Percentiles rank a stretch among this genome's conserved stretches.
phyloP scores from a whole-genome alignment of 1,140 invertebrate species.

The Plectrocnemia conspersa region DNA sequence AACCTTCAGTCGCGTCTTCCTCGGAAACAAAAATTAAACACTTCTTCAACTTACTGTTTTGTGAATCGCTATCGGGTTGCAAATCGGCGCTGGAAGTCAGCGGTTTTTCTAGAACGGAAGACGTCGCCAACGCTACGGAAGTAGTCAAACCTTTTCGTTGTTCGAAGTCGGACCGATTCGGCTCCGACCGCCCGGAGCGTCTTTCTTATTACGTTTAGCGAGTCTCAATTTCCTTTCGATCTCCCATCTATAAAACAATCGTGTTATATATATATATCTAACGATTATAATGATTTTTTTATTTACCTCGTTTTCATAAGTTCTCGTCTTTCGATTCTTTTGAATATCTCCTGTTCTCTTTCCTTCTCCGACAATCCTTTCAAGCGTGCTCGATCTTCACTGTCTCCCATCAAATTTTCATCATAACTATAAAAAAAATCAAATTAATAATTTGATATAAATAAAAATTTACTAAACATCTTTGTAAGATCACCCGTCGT shows the following conservation, averaged over 20 bases:
- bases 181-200: slow-evolving; percentile 37
- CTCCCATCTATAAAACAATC: slow-evolving; percentile 70
- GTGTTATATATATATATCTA: neutral
- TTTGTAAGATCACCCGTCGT: slow-evolving; percentile 51
- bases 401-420: slow-evolving; percentile 96
- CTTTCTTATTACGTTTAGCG: slow-evolving; percentile 69
- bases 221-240: slow-evolving; percentile 91
- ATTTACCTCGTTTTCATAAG: slow-evolving; percentile 80
- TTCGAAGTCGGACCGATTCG: neutral
- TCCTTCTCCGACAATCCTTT: slow-evolving; percentile 95
- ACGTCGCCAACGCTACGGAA: slow-evolving; percentile 17
- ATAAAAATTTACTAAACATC: neutral
- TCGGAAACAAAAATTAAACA: neutral
- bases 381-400: slow-evolving; percentile 83
- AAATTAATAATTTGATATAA: slow-evolving; percentile 5
- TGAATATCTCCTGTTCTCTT: slow-evolving; percentile 94
- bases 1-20: neutral
- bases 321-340: slow-evolving; percentile 90
- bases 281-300: too few species aligned
- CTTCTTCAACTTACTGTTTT: slow-evolving; percentile 12
- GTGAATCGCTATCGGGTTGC: slow-evolving; percentile 14
- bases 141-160: neutral
- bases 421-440: slow-evolving; percentile 64
- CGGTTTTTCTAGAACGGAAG: neutral
- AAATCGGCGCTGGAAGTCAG: neutral